Conservation (phyloP, 2,888 invertebrate species). For the Microctonus hyperodae region DNA sequence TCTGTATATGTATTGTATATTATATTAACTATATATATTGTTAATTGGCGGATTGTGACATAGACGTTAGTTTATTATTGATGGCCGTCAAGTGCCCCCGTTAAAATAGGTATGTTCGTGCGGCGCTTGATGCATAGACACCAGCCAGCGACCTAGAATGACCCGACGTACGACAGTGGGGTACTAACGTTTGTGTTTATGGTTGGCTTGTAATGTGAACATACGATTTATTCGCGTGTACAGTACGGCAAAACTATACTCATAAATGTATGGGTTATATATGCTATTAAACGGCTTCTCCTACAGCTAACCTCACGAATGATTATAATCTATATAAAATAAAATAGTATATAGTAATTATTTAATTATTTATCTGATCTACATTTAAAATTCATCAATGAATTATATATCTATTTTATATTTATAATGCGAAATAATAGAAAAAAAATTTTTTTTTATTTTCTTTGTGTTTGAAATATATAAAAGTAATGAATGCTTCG, state of each 20-base stretch:
- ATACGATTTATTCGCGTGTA: neutral
- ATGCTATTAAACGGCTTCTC: no score
- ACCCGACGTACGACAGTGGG: constrained; percentile 19
- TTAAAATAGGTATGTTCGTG: constrained; percentile 15
- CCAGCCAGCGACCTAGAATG: constrained; percentile 14
- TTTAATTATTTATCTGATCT: no score
- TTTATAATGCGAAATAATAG: no score
- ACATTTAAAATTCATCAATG: neutral
- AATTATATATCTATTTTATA: neutral
- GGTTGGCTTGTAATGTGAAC: neutral
- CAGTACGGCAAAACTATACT: neutral
- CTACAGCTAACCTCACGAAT: no score
- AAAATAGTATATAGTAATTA: neutral
- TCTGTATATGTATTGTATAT: neutral
- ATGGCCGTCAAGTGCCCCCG: constrained; percentile 9
- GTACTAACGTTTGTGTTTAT: constrained; percentile 1
- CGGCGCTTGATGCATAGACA: neutral
- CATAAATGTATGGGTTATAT: no score
- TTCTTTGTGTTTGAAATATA: no score
- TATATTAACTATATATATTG: neutral
- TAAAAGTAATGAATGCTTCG: neutral
- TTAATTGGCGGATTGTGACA: neutral
- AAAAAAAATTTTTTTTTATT: no score
- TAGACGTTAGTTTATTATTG: constrained; percentile 9
- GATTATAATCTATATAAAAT: neutral